Conservation (phyloP, 2,797 vertebrate species). For the Chrosomus eos region DNA sequence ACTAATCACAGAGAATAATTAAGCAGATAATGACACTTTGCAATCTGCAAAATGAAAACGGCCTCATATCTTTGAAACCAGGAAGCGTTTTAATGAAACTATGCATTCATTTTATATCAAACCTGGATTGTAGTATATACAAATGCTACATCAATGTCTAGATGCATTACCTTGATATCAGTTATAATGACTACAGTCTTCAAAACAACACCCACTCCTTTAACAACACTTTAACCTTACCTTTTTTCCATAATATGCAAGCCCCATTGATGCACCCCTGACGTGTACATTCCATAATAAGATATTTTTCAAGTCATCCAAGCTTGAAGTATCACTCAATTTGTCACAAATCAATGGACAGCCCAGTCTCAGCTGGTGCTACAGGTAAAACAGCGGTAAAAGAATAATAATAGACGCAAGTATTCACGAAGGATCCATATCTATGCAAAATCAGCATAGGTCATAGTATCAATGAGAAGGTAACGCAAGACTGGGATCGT, state of each 20-base stretch:
- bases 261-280: neutral
- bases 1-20: slow-evolving; percentile 77
- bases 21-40: slow-evolving; percentile 76
- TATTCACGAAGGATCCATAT: too few relatives aligned
- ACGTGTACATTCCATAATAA: too few relatives aligned
- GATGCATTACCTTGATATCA: slow-evolving; percentile 52
- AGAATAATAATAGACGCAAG: too few relatives aligned
- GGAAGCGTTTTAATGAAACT: slow-evolving; percentile 77
- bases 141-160: slow-evolving; percentile 61
- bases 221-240: neutral
- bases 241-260: neutral
- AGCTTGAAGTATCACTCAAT: too few relatives aligned
- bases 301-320: too few relatives aligned
- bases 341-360: too few relatives aligned
- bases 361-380: too few relatives aligned
- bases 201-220: slow-evolving; percentile 19
- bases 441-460: too few relatives aligned
- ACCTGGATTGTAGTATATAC: slow-evolving; percentile 61
- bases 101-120: slow-evolving; percentile 67
- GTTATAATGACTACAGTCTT: slow-evolving; percentile 52
- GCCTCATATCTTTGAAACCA: slow-evolving; percentile 73
- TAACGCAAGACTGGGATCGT: too few relatives aligned
- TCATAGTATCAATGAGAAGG: too few relatives aligned
- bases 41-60: slow-evolving; percentile 75
- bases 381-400: too few relatives aligned